Evolutionary conservation across 2,888 invertebrate genomes (phyloP).

Genomic region (Xylota segnis): DNA sequence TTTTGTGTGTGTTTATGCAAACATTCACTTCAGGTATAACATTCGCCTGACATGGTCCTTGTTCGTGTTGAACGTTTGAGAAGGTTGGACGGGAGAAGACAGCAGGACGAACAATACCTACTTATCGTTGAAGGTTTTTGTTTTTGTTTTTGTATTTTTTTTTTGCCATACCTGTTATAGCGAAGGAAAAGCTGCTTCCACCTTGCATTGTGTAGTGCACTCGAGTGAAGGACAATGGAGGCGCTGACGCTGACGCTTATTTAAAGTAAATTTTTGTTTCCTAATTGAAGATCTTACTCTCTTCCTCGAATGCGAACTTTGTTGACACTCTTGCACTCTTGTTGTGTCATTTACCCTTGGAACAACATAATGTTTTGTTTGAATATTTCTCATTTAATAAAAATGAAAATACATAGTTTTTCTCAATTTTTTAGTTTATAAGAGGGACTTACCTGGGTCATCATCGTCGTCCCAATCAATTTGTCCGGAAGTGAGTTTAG

Average conservation of each 20-base stretch:
- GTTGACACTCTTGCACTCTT: conserved; percentile 60
- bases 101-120: conserved; percentile 46
- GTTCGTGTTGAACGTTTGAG: conserved; percentile 61
- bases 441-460: conserved; percentile 84
- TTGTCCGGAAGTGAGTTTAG: conserved; percentile 83
- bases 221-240: conserved; percentile 70
- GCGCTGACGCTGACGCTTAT: conserved; percentile 70
- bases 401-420: conserved; percentile 6
- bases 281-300: conserved; percentile 70
- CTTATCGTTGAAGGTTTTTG: conserved; percentile 40
- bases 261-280: conserved; percentile 72
- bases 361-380: conserved; percentile 16
- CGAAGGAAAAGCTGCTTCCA: conserved; percentile 30
- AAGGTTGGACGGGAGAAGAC: conserved; percentile 56
- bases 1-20: conserved; percentile 40
- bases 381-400: conserved; percentile 13
- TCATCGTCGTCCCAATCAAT: conserved; percentile 85
- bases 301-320: conserved; percentile 28
- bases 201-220: conserved; percentile 66
- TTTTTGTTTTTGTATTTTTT: conserved; percentile 11
- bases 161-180: not conserved
- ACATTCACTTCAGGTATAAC: conserved; percentile 51
- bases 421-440: not conserved
- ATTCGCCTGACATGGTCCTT: conserved; percentile 64
- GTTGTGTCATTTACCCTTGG: conserved; percentile 70